phyloP scores from a whole-genome alignment of 2,113 vertebrate species.

The Zeus faber region DNA sequence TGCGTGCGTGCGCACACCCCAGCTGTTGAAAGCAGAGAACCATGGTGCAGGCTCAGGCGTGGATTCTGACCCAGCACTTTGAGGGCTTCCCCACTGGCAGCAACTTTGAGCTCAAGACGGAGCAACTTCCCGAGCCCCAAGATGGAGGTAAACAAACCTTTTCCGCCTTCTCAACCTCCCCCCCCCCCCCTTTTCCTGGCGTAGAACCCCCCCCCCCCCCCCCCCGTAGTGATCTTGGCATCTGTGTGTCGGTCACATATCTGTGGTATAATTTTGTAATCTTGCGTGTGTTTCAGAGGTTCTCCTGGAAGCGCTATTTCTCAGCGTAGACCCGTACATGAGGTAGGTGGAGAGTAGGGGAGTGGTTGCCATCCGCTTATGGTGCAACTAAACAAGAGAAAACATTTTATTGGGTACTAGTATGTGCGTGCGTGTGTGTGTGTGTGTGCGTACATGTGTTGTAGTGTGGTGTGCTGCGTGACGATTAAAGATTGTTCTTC shows the following conservation, averaged over 20 bases:
- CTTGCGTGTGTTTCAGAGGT: constrained; percentile 75
- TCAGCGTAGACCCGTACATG: constrained; percentile 91
- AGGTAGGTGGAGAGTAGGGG: constrained; percentile 67
- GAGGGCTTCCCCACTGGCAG: constrained; percentile 75
- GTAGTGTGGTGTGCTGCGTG: too few relatives aligned
- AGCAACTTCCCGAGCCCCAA: constrained; percentile 77
- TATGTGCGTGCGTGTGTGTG: too few relatives aligned
- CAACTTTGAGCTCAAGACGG: constrained; percentile 79
- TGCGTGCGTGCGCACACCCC: too few relatives aligned
- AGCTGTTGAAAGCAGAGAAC: constrained; percentile 24
- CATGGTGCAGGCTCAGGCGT: constrained; percentile 71
- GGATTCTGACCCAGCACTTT: constrained; percentile 83
- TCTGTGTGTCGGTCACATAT: neutral
- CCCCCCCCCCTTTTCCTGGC: too few relatives aligned
- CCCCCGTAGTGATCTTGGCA: neutral
- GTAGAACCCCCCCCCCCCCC: too few relatives aligned
- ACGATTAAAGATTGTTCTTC: too few relatives aligned
- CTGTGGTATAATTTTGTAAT: neutral
- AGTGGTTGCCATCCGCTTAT: too few relatives aligned
- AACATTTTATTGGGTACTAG: too few relatives aligned
- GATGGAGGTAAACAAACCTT: constrained; percentile 75
- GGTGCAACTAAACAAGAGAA: too few relatives aligned
- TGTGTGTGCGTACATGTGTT: too few relatives aligned
- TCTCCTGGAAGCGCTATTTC: constrained; percentile 83
- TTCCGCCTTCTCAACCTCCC: neutral